These are phyloP conservation scores for Apodemus agrarius DNA, from an alignment of 2,797 vertebrate genomes.

Conservation along the genomic window DNA sequence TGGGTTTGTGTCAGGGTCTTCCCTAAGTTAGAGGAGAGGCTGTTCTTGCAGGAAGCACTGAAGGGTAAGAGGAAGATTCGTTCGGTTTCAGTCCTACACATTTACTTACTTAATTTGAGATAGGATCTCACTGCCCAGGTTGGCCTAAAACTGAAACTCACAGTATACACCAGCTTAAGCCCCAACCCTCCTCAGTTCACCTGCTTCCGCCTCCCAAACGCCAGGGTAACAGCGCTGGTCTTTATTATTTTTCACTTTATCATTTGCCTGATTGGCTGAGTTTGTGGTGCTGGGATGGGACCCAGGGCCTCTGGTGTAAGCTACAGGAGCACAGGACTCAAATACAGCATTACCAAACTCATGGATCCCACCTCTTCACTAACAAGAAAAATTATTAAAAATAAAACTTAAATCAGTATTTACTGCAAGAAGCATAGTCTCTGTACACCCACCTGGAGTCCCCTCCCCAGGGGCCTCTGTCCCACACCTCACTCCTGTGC, in stretches of 20 bases:
- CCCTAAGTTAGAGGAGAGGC: background rate
- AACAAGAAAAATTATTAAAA: slow-evolving; percentile 10
- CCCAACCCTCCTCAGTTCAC: background rate
- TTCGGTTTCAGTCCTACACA: background rate
- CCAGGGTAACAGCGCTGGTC: background rate
- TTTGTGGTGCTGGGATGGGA: background rate
- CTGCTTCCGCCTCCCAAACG: background rate
- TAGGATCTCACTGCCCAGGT: background rate
- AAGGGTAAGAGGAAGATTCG: background rate
- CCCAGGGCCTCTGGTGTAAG: background rate
- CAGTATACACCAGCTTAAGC: too few relatives aligned
- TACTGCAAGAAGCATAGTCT: background rate
- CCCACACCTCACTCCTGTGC: background rate
- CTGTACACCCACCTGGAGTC: background rate
- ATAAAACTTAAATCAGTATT: slow-evolving; percentile 11
- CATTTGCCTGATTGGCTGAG: background rate
- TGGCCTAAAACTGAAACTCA: background rate
- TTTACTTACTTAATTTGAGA: background rate
- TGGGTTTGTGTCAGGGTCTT: background rate
- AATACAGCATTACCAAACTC: background rate
- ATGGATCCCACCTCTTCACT: background rate
- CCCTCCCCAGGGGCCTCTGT: background rate
- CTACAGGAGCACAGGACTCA: background rate
- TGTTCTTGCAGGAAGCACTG: background rate
- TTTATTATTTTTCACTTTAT: background rate